Evolutionary conservation across 1,140 invertebrate genomes (phyloP), one percentile per base, ranked within the genome.

Genomic region (Leptonema lineaticorne): DNA sequence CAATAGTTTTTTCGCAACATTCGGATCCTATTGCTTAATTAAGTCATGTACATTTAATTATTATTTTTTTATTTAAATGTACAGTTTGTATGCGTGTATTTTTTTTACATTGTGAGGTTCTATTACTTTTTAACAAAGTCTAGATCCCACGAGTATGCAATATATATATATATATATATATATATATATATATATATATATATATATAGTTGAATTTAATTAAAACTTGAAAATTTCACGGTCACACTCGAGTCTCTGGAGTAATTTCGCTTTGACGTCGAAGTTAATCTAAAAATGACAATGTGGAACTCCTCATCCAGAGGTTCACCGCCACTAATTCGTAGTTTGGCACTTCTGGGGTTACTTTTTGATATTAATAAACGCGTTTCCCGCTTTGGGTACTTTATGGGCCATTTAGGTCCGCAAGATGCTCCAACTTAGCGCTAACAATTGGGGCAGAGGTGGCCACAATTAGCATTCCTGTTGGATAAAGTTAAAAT

Each of bases 401-500:
- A 27, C 48, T 33, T 59, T 33, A 59, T 53, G 22, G 67, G 60
- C 33, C 46, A 33, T 69, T 69, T 63, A 69, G 56, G 67, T 63
- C 63, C 18, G 30, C 59, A 53, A 63, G 41, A 69, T 45, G 59
- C 48, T 63, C 18, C 41, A 37, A 57, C 56, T 63, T 46, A 46
- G 37, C n/a, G n/a, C 48, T 24, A 28, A 33, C 20, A 45, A 6
- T 33, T 8, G 14, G 41, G 59, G 22, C 30, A 29, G 50, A 24
- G 37, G 28, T 20, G n/a, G 33, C 41, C 63, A 58, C 56, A 65
- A 69, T 69, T 69, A 69, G 68, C 60, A 58, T 65, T 48, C 46
- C 68, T 60, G 27, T 37, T 46, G 48, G 64, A 67, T 67, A 67
- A 67, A 67, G 64, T 58, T 58, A 56, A 58, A 67, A 67, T 58